phyloP scores from a whole-genome alignment of 37 sponge, comb jelly and placozoan genomes.

The Beroe ovata region DNA sequence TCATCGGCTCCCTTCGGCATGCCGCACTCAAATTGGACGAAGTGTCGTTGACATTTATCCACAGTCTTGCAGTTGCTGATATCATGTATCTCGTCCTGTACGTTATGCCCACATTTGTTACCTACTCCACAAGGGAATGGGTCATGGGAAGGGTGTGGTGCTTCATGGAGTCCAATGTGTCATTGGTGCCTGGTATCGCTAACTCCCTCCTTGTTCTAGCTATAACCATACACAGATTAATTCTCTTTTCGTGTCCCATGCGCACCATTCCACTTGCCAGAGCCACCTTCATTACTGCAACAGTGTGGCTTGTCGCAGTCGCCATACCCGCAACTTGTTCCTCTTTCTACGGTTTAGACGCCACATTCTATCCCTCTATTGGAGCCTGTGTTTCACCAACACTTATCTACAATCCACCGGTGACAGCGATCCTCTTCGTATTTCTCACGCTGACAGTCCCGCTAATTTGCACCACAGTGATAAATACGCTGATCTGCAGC shows the following conservation, averaged over 20 bases:
- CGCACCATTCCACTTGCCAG: neutral
- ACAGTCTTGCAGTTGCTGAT: neutral
- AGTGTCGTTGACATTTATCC: neutral
- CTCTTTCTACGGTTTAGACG: neutral
- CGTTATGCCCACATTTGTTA: neutral
- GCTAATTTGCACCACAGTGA: neutral
- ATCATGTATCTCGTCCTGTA: neutral
- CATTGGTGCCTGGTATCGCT: neutral
- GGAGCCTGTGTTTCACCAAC: neutral
- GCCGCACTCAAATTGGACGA: neutral
- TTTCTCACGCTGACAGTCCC: neutral
- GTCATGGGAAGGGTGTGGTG: neutral
- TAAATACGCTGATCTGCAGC: neutral
- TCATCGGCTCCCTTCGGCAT: neutral
- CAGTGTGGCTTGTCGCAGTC: neutral
- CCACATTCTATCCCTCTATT: neutral
- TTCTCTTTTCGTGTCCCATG: neutral
- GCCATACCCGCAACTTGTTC: neutral
- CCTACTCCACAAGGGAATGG: neutral
- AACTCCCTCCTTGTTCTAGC: neutral
- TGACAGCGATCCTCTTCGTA: neutral
- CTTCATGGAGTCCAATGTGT: neutral
- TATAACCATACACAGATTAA: neutral
- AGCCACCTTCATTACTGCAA: neutral
- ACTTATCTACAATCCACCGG: neutral